A percentile compares a stretch with the other conserved stretches of the same genome.
Evolutionary conservation across 2,888 invertebrate genomes (phyloP).

Genomic region (Asteroscopus sphinx): DNA sequence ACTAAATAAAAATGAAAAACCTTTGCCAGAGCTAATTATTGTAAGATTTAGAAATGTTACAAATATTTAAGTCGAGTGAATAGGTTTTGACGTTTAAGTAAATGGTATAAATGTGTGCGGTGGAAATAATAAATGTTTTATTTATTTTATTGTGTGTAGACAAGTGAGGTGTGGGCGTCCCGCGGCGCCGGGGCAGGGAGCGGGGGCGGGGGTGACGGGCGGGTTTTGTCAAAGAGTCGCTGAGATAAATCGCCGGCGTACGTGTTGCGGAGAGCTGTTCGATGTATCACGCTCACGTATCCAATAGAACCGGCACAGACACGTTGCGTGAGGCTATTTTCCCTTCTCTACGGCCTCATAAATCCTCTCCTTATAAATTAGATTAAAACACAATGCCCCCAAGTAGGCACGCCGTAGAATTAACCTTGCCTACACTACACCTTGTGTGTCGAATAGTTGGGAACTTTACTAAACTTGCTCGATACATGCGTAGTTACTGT

Average conservation of each 20-base stretch:
- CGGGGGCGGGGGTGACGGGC: constrained; percentile 28
- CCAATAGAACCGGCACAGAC: constrained; percentile 77
- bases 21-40: constrained; percentile 45
- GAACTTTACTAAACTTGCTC: constrained; percentile 45
- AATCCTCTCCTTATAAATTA: constrained; percentile 82
- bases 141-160: constrained; percentile 73
- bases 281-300: constrained; percentile 78
- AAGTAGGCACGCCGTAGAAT: constrained; percentile 59
- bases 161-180: constrained; percentile 53
- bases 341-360: constrained; percentile 75
- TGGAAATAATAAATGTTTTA: constrained; percentile 47
- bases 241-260: constrained; percentile 74
- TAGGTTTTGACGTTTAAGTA: constrained; percentile 20
- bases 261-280: constrained; percentile 75
- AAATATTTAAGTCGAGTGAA: constrained; percentile 39
- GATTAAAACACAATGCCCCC: constrained; percentile 74
- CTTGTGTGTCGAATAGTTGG: constrained; percentile 41
- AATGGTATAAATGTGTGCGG: constrained; percentile 9
- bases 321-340: constrained; percentile 81
- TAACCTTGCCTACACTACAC: constrained; percentile 56
- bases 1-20: constrained; percentile 58
- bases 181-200: neutral
- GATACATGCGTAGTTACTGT: constrained; percentile 19
- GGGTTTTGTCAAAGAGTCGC: constrained; percentile 69
- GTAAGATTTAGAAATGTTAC: constrained; percentile 38